Evolutionary conservation across 37 sponge, comb jelly and placozoan species (phyloP), one percentile per base, ranked within the genome.

Genomic region (Ianthella basta): DNA sequence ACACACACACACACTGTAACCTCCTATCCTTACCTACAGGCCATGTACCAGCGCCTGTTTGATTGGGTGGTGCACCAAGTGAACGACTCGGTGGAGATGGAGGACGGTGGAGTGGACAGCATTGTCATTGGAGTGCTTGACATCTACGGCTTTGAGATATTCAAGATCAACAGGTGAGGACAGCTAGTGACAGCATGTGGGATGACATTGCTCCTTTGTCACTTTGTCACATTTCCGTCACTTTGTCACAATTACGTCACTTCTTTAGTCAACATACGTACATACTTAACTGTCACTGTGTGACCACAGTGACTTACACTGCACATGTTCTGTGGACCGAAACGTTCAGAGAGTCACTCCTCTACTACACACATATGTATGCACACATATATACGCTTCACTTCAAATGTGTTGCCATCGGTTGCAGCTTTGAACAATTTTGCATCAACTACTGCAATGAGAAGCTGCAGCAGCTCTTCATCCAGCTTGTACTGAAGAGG

Each of bases 361-460:
- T 44, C 50, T 44, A 3, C 3, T 8, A 44, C 50, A 44, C 8
- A 10, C 50, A 44, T 44, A 44, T 8, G 50, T 44, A 44, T 8
- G 50, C 8, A 44, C 50, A 44, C 50, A 8, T 44, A 8, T 44
- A 44, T 8, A n/a, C n/a, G n/a, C n/a, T n/a, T n/a, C n/a, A n/a
- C n/a, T n/a, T n/a, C n/a, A n/a, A 44, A 8, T 44, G 50, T 44
- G 8, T 3, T 8, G 50, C 50, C 50, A 44, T 8, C 50, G 8
- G 6, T 0, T 79, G 86, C 91, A 88, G 91, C 53, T 98, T 95
- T 84, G 99, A 98, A 89, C 99, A 98, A 93, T 87, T 98, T 72
- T 96, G 99, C 61, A 98, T 98, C 59, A 98, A 98, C 87, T 98
- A 98, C 77, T 98, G 99, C 84, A 98, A 95, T 57, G 99, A 98